Base-by-base conservation (phyloP, 2,888 invertebrate species). In the Synergus itoensis region DNA sequence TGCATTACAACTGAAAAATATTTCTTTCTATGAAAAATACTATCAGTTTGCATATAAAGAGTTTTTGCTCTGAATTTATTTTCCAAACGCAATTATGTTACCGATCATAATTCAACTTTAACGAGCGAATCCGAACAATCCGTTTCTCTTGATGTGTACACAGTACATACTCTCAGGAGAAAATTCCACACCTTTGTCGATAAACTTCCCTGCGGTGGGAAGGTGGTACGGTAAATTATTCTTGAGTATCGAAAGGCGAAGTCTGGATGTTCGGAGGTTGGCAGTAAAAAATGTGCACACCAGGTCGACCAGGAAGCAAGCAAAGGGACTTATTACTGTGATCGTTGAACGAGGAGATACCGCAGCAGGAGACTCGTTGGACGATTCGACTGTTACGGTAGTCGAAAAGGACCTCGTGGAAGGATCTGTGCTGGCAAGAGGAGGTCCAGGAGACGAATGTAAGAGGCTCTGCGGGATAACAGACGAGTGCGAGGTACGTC, bases 401-500 rank as follows among this genome's bases (percentile, higher is more conserved):
- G 73, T 73, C 73, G 48, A 73, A 73, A 28, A 53, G 73, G 53
- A 65, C 65, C 65, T 65, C 41, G 65, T 65, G 65, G 41, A 36
- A 21, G 41, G 43, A 36, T 43, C 4, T 48, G 5, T 62, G 41
- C 65, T 40, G 28, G 21, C 36, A n/a, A 57, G 43, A 57, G 65
- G 63, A 77, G 75, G 48, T 36, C 77, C 63, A 76, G 14, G 69
- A 73, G 73, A 73, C 73, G 73, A 73, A 73, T 73, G 73, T 57
- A 53, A n/a, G 53, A 73, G 18, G 28, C 77, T 77, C 77, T 57
- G 79, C 65, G 67, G 77, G 79, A 67, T 79, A 77, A 76, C 67
- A 77, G 77, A 45, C 57, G 64, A 62, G 77, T 77, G 63, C 63
- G 63, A 63, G 63, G 62, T 43, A 76, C 21, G 57, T 43, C 43